A percentile compares a stretch with the other conserved stretches of the same genome.
phyloP scores from a whole-genome alignment of 2,113 vertebrate genomes.

The Stigmatopora nigra region DNA sequence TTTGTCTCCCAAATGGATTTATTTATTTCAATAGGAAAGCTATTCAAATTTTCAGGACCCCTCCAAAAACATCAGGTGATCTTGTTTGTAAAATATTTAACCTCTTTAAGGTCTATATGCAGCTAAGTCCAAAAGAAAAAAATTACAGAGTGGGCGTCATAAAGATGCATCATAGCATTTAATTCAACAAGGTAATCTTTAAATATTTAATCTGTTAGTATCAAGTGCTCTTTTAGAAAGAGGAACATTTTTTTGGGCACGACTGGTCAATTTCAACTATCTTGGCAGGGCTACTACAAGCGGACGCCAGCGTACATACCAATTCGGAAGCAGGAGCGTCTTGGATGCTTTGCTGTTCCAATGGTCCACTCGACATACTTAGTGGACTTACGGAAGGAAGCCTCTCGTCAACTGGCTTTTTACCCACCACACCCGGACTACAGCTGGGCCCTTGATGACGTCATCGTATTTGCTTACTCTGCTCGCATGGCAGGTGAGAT shows the following conservation, averaged over 20 bases:
- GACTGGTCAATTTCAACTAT: neutral
- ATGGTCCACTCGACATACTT: slow-evolving; percentile 89
- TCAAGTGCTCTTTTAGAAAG: neutral
- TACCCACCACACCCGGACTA: slow-evolving; percentile 80
- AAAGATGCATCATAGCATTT: neutral
- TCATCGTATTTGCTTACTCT: slow-evolving; percentile 84
- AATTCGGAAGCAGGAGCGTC: slow-evolving; percentile 73
- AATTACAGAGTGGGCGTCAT: neutral
- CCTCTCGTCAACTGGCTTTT: slow-evolving; percentile 73
- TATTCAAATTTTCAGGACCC: too few species aligned
- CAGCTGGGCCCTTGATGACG: slow-evolving; percentile 82
- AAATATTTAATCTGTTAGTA: neutral
- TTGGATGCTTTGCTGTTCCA: slow-evolving; percentile 80
- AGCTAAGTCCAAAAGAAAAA: neutral
- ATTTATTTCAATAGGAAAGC: too few species aligned
- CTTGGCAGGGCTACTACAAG: slow-evolving; percentile 78
- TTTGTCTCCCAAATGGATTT: too few species aligned
- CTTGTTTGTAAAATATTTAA: too few species aligned
- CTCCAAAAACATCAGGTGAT: too few species aligned
- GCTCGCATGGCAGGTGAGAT: slow-evolving; percentile 78
- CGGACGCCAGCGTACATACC: slow-evolving; percentile 84
- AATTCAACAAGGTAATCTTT: neutral
- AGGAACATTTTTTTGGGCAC: neutral
- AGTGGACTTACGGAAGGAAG: slow-evolving; percentile 77
- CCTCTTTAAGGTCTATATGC: neutral